Base-by-base conservation (phyloP, 2,797 vertebrate species). In the Schizopygopsis pylzovi region DNA sequence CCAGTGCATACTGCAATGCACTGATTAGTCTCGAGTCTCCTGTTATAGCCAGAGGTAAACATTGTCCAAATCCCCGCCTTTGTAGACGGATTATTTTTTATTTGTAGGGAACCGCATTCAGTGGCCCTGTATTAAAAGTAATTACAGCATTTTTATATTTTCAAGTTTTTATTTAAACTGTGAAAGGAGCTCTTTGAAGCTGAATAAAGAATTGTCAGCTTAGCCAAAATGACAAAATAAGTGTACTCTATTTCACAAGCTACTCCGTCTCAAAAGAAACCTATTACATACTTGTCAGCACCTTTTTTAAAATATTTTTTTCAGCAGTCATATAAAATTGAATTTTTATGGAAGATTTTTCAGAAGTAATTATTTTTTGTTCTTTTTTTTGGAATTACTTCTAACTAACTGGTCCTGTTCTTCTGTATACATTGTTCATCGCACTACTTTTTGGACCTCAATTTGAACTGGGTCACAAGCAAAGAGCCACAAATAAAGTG, bases 191-290 rank as follows among this genome's bases (percentile, higher is more conserved):
- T 82, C 76, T 79, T 71, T 25, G 56, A 82, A 85, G 68, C 45
- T 45, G 67, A 80, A 85, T 61, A 81, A 78, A 85, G 83, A 77
- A 45, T 71, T 71, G 52, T 56, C 39, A 52, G 56, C 45, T 83
- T 83, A 71, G 47, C 75, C 39, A 72, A 78, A 61, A 28, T 47
- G 11, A 59, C 63, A 18, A 77, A 70, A 84, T 83, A 67, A 41
- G 25, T 49, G 39, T 41, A 70, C 22, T 28, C 37, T 8, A 70
- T 68, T 78, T 79, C 63, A 84, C n/a, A 45, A 70, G 63, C 18
- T 33, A 71, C 49, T 71, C n/a, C 2, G 3, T 72, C 39, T 70
- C 4, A 82, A 70, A 33, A 71, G 22, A 70, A 71, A 39, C 28
- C 49, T 56, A 54, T 79, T 71, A 33, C 12, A 45, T n/a, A 70